Conservation (phyloP, 2,113 vertebrate genomes). For the Lepus americanus region DNA sequence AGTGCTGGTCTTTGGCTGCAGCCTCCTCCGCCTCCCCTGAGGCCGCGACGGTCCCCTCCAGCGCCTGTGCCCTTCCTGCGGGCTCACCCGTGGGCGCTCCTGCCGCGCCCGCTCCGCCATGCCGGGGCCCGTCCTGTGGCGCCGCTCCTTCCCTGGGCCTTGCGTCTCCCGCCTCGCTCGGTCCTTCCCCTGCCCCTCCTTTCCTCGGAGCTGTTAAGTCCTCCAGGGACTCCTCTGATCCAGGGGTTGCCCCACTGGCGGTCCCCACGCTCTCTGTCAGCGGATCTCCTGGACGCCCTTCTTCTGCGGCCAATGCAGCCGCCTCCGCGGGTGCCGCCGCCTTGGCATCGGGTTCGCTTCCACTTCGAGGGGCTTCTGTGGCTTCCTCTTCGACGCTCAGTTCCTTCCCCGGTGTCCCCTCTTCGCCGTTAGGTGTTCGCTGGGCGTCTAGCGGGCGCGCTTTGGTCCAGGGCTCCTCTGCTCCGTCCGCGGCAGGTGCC, state of each 20-base stretch:
- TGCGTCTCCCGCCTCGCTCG: background rate
- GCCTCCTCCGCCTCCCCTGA: background rate
- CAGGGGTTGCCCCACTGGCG: background rate
- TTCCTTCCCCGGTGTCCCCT: fast-evolving
- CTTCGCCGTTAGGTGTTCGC: background rate
- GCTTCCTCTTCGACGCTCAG: background rate
- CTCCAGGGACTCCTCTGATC: background rate
- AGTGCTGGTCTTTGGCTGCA: too few species aligned
- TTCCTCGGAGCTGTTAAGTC: background rate
- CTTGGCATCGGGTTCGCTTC: fast-evolving
- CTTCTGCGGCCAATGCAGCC: background rate
- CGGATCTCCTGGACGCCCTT: background rate
- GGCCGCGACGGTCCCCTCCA: fast-evolving
- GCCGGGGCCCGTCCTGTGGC: fast-evolving
- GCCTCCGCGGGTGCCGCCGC: fast-evolving
- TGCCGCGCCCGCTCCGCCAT: fast-evolving
- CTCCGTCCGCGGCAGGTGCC: background rate
- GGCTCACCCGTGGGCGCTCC: background rate
- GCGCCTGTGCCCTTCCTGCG: fast-evolving
- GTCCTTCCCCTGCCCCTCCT: background rate
- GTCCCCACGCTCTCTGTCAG: fast-evolving
- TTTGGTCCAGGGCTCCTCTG: background rate
- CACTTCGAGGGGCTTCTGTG: fast-evolving
- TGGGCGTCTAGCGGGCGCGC: background rate
- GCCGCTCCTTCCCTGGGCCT: background rate